A percentile compares a stretch with the other conserved stretches of the same genome.
Evolutionary conservation across 2,113 vertebrate genomes (phyloP).

Genomic region (Patagioenas fasciata): DNA sequence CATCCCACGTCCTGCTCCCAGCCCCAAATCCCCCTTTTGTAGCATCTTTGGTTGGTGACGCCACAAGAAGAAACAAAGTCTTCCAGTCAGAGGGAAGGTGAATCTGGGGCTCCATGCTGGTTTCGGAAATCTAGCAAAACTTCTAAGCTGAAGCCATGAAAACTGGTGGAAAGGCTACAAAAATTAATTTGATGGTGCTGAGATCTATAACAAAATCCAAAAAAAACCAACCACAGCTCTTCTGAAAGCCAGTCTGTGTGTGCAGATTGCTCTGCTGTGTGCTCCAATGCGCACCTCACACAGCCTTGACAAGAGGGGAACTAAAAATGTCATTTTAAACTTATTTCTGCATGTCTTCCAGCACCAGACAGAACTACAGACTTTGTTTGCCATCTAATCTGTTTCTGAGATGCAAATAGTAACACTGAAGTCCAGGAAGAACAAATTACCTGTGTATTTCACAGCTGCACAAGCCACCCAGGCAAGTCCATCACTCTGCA

Average conservation of each 20-base stretch:
- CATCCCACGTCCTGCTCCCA: neutral
- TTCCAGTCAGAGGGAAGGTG: neutral
- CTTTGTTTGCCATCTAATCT: neutral
- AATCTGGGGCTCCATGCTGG: neutral
- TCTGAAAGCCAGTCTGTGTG: neutral
- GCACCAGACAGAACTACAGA: neutral
- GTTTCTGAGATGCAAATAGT: neutral
- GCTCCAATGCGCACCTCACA: rapidly evolving
- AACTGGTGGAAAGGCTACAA: neutral
- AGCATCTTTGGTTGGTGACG: neutral
- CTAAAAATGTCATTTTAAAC: neutral
- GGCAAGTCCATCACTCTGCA: neutral
- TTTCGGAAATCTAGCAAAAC: neutral
- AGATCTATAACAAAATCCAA: neutral
- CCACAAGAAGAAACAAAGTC: neutral
- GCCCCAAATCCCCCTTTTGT: neutral
- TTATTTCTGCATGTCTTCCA: neutral
- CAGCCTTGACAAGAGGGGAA: neutral
- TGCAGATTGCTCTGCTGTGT: neutral
- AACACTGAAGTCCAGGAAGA: neutral
- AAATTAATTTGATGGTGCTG: neutral
- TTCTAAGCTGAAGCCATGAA: neutral
- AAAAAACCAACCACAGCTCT: neutral
- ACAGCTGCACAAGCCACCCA: neutral
- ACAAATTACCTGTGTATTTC: neutral